These are phyloP conservation scores for Alcis repandata DNA, from an alignment of 2,888 invertebrate species.

Conservation along the genomic window DNA sequence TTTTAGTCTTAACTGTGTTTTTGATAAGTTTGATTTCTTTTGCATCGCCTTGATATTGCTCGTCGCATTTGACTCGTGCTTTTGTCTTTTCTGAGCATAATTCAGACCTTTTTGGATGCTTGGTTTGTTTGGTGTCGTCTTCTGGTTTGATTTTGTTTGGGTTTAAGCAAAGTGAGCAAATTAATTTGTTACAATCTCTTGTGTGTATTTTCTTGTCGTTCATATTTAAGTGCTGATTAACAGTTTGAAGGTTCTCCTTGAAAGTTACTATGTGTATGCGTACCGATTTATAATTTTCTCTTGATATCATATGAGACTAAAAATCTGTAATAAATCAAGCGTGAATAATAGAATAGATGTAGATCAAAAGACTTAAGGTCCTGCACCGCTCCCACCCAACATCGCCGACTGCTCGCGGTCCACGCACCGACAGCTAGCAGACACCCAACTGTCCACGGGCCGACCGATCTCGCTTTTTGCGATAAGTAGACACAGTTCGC, in stretches of 20 bases:
- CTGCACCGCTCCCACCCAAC: no score
- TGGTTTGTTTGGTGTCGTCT: constrained; percentile 48
- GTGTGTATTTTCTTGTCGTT: constrained; percentile 38
- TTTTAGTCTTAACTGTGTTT: constrained; percentile 44
- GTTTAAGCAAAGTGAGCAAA: constrained; percentile 73
- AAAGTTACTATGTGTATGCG: constrained; percentile 70
- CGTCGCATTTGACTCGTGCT: constrained; percentile 27
- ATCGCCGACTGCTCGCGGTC: no score
- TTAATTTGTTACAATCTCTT: constrained; percentile 49
- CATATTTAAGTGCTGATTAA: constrained; percentile 42
- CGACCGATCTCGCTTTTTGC: no score
- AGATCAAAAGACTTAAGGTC: no score
- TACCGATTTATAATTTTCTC: constrained; percentile 56
- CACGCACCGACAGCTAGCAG: no score
- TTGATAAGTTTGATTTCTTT: constrained; percentile 38
- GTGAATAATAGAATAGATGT: no score
- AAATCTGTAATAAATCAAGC: constrained; percentile 32
- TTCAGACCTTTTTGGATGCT: constrained; percentile 52
- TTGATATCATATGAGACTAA: constrained; percentile 66
- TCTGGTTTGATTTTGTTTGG: constrained; percentile 50
- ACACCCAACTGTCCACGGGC: no score
- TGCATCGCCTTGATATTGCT: constrained; percentile 24
- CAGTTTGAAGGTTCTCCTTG: constrained; percentile 41
- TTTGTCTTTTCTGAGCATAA: constrained; percentile 25
- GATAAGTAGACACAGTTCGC: no score